Base-by-base conservation (phyloP, 2,797 vertebrate species). In the Nyctibius grandis region DNA sequence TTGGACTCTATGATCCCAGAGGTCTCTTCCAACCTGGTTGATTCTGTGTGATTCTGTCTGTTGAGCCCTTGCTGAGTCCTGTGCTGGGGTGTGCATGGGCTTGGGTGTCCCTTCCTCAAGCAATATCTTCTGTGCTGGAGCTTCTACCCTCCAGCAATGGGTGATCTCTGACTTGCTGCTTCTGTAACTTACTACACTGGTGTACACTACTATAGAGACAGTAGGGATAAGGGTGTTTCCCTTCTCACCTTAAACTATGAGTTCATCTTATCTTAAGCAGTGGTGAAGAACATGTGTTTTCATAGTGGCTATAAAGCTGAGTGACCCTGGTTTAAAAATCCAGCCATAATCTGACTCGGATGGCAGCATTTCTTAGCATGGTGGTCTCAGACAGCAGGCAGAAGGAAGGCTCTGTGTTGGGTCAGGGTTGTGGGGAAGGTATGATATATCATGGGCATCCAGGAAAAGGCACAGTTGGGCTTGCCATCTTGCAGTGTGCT, bases 41-140 rank as follows among this genome's bases (percentile, higher is more conserved):
- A n/a, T n/a, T n/a, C n/a, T n/a, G n/a, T n/a, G n/a, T n/a, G n/a
- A n/a, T n/a, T n/a, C n/a, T n/a, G n/a, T n/a, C n/a, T 21, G 38
- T 22, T 1, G 8, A 59, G 51, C 18, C 54, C 15, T 63, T 33
- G 26, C 10, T 2, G 38, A 45, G 14, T 15, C 29, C 5, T 31
- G 6, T 13, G 20, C 6, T 15, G 38, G 59, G 14, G 5, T 5
- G 0, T 25, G 40, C 0, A 1, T 16, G 40, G 34, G 21, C 15
- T 42, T 60, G 60, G 40, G 51, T 33, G 31, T 16, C 60, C 7
- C 6, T 14, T 70, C 18, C 53, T 54, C 38, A 47, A 12, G 22
- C 1, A 5, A 36, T 34, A 19, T 40, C 17, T 1, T 23, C 45
- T 29, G 23, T 8, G 34, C 12, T 36, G 64, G 38, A 63, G 25